These are phyloP conservation scores for Lepidocyrtoides sp. DNA, from an alignment of 2,888 invertebrate genomes.

Conservation along the genomic window DNA sequence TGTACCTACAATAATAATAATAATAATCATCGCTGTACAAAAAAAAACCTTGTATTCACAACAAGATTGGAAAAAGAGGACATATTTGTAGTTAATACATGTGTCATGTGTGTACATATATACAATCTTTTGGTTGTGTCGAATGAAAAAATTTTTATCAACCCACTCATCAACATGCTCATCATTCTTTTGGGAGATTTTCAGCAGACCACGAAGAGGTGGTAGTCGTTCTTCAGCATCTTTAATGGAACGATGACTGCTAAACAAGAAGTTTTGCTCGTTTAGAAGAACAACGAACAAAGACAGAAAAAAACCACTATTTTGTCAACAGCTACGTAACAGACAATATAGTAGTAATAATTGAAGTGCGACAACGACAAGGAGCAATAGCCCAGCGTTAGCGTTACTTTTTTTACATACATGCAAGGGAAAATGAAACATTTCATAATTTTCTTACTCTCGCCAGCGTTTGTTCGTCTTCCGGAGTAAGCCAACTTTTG, in stretches of 20 bases:
- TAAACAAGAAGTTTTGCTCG: conserved; percentile 5
- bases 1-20: conserved; percentile 20
- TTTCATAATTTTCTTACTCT: conserved; percentile 81
- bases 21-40: conserved; percentile 8
- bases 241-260: conserved; percentile 39
- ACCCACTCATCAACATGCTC: conserved; percentile 51
- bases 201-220: background rate
- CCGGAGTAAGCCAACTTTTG: conserved; percentile 78
- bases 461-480: conserved; percentile 84
- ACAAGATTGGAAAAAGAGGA: conserved; percentile 39
- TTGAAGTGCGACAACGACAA: too few relatives aligned
- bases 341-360: background rate
- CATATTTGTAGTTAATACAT: conserved; percentile 40
- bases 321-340: background rate
- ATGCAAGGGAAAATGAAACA: background rate
- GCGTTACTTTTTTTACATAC: too few relatives aligned
- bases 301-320: background rate
- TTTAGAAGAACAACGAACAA: background rate
- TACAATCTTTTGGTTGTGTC: background rate
- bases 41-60: background rate
- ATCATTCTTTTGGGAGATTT: conserved; percentile 50
- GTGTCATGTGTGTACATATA: background rate
- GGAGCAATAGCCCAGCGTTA: too few relatives aligned
- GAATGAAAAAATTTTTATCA: conserved; percentile 42
- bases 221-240: conserved; percentile 32